Evolutionary conservation across 2,113 vertebrate species (phyloP).

Genomic region (Rhinichthys klamathensis): DNA sequence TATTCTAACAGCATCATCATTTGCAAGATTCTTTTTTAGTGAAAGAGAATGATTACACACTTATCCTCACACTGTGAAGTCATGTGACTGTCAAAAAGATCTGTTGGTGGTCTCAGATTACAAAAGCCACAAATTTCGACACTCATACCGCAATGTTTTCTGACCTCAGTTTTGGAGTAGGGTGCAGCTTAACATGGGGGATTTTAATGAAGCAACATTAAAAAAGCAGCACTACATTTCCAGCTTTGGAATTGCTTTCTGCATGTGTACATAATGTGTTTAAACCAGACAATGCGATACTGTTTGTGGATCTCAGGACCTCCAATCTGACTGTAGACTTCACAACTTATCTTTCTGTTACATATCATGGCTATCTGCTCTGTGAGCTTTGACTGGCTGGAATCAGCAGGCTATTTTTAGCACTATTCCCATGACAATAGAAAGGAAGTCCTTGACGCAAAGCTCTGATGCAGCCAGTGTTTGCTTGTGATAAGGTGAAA

Average conservation of each 20-base stretch:
- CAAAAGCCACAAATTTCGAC: not conserved
- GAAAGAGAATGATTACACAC: not conserved
- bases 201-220: not conserved
- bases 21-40: not conserved
- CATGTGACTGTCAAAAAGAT: not conserved
- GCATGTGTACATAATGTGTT: not conserved
- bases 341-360: not conserved
- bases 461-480: constrained; percentile 32
- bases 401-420: constrained; percentile 58
- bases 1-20: not conserved
- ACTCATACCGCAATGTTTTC: not conserved
- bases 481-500: constrained; percentile 29
- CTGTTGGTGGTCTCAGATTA: not conserved
- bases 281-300: not conserved
- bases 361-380: constrained; percentile 26
- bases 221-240: too few relatives aligned
- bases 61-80: not conserved
- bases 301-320: not conserved
- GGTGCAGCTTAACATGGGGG: not conserved
- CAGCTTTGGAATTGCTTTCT: not conserved
- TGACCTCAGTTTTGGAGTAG: not conserved
- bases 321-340: not conserved
- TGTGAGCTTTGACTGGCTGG: constrained; percentile 48
- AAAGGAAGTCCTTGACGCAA: constrained; percentile 34
- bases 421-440: constrained; percentile 51